These are phyloP conservation scores for Sitobion miscanthi DNA, from an alignment of 1,140 invertebrate genomes.

Conservation along the genomic window DNA sequence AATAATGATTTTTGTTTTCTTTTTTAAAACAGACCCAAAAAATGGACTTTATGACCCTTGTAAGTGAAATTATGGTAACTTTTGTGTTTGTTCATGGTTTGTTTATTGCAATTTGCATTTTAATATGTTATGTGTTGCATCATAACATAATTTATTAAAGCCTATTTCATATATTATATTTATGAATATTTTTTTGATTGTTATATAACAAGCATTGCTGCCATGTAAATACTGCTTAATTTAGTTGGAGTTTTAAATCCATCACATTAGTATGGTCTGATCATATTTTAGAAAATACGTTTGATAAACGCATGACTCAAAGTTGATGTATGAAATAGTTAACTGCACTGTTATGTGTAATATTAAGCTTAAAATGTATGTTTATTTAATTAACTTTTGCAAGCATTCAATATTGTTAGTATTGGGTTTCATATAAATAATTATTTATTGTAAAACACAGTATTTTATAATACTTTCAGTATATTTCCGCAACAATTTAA, in stretches of 20 bases:
- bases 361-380: constrained; percentile 6
- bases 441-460: not conserved
- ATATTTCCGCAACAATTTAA: not conserved
- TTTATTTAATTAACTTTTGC: not conserved
- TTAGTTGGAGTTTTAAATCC: not conserved
- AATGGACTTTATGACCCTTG: constrained; percentile 47
- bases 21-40: constrained; percentile 52
- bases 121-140: constrained; percentile 49
- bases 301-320: constrained; percentile 34
- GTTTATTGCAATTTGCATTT: constrained; percentile 54
- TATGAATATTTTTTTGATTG: constrained; percentile 20
- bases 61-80: constrained; percentile 50
- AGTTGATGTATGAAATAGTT: constrained; percentile 30
- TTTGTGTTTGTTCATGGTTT: constrained; percentile 49
- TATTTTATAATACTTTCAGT: not conserved
- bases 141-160: constrained; percentile 43
- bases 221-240: constrained; percentile 43
- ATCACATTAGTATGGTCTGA: not conserved
- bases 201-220: constrained; percentile 47
- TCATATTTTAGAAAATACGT: constrained; percentile 1
- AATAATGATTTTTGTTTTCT: constrained; percentile 53
- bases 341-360: constrained; percentile 6
- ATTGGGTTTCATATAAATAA: not conserved
- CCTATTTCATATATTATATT: constrained; percentile 38
- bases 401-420: not conserved